Conservation (phyloP, 2,888 invertebrate species). For the Patella pellucida region DNA sequence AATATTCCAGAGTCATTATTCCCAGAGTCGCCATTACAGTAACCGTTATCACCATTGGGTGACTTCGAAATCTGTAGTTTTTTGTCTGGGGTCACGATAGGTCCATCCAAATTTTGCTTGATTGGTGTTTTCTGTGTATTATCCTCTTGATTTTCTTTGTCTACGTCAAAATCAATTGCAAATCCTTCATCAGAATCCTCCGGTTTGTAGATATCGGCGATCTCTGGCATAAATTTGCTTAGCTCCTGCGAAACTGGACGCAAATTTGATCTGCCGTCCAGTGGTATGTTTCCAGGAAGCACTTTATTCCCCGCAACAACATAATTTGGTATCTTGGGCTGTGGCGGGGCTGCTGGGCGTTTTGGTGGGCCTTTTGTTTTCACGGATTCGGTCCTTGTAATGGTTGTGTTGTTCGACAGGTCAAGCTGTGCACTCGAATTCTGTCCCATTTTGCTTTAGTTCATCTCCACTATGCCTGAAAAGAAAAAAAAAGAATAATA, state of each 20-base stretch:
- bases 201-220: slow-evolving; percentile 46
- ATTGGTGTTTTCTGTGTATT: neutral
- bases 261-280: slow-evolving; percentile 35
- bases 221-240: slow-evolving; percentile 52
- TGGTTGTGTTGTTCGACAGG: neutral
- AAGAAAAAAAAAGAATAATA: neutral
- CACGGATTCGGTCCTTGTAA: slow-evolving; percentile 22
- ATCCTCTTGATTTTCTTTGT: slow-evolving; percentile 12
- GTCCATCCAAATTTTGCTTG: neutral
- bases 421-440: neutral
- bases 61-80: neutral
- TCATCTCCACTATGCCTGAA: neutral
- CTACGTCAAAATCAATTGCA: slow-evolving; percentile 25
- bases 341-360: slow-evolving; percentile 36
- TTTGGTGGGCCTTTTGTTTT: slow-evolving; percentile 45
- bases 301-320: slow-evolving; percentile 54
- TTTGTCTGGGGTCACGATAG: slow-evolving; percentile 2
- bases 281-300: slow-evolving; percentile 45
- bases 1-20: neutral
- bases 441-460: neutral
- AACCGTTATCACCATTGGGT: slow-evolving; percentile 12
- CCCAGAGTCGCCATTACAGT: neutral
- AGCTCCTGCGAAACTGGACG: slow-evolving; percentile 60
- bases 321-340: slow-evolving; percentile 52
- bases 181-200: slow-evolving; percentile 27